These are phyloP conservation scores for Pipra filicauda DNA, from an alignment of 2,113 vertebrate genomes.

Conservation along the genomic window DNA sequence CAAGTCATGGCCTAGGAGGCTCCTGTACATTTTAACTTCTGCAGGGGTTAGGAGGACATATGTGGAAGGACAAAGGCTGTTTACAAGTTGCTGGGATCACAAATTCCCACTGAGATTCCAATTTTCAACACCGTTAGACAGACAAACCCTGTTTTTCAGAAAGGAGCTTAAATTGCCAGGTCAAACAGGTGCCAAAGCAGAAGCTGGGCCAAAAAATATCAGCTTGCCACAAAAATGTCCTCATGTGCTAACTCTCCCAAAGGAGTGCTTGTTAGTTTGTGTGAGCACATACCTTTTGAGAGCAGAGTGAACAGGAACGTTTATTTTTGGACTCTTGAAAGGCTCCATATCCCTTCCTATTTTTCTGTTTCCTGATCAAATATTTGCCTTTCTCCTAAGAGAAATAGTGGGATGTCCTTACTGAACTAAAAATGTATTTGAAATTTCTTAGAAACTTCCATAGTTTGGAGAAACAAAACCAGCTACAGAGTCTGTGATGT, in stretches of 20 bases:
- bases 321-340: background rate
- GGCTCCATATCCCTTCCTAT: background rate
- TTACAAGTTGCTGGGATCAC: background rate
- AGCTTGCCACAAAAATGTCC: background rate
- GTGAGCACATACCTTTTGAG: background rate
- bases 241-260: background rate
- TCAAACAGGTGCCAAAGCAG: constrained; percentile 1
- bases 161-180: background rate
- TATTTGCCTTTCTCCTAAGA: background rate
- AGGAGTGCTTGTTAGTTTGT: background rate
- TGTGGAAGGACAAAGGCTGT: background rate
- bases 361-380: background rate
- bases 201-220: background rate
- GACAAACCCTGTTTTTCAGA: background rate
- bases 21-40: background rate
- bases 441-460: background rate
- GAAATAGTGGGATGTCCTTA: background rate
- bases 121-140: background rate
- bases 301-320: background rate
- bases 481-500: fast-evolving
- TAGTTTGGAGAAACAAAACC: background rate
- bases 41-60: background rate
- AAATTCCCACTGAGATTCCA: background rate
- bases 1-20: background rate
- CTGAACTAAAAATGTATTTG: background rate